Conservation (phyloP, 2,797 vertebrate genomes). For the Buphagus erythrorhynchus region DNA sequence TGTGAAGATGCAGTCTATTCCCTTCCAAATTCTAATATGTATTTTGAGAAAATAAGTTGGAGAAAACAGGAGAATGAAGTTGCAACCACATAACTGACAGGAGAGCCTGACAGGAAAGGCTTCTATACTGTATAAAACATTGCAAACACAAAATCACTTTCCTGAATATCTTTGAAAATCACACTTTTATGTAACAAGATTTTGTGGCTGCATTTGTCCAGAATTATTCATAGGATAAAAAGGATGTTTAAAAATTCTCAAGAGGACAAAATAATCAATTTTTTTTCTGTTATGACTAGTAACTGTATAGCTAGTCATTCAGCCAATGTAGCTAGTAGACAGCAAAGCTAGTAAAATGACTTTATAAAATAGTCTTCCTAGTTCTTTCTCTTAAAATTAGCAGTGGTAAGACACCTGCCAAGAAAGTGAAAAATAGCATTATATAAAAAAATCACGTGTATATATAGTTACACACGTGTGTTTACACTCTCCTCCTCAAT, state of each 20-base stretch:
- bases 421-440: neutral
- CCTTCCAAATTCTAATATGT: neutral
- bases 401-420: neutral
- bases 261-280: neutral
- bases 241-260: neutral
- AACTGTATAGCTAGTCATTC: neutral
- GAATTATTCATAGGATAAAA: neutral
- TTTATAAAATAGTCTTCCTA: neutral
- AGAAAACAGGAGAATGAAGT: neutral
- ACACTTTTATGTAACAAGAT: neutral
- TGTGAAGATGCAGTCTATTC: neutral
- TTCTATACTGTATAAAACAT: neutral
- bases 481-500: neutral
- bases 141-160: neutral
- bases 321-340: neutral
- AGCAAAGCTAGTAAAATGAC: neutral
- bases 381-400: neutral
- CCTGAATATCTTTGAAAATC: neutral
- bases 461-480: accelerated
- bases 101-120: neutral
- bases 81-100: neutral
- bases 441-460: neutral
- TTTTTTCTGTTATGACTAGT: neutral
- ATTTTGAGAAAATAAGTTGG: constrained; percentile 6
- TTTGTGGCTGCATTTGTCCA: neutral